Conservation (phyloP, 2,113 vertebrate species). For the Gobius niger region DNA sequence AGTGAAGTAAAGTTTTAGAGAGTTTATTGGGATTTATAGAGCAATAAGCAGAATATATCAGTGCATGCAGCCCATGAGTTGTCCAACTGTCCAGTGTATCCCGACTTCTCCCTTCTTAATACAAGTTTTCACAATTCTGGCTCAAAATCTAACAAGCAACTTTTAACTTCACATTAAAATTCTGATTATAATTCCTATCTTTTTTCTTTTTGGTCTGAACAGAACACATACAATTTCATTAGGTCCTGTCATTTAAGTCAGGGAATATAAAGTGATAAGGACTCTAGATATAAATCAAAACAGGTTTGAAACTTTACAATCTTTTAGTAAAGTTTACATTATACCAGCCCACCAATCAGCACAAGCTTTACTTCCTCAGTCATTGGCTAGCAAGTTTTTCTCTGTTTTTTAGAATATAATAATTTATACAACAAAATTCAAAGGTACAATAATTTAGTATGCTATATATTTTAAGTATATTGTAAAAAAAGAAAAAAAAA, state of each 20-base stretch:
- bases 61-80: constrained; percentile 44
- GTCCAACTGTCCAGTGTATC: constrained; percentile 71
- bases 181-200: constrained; percentile 72
- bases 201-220: constrained; percentile 87
- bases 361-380: constrained; percentile 75
- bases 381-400: constrained; percentile 69
- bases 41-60: constrained; percentile 58
- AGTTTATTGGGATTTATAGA: constrained; percentile 42
- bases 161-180: constrained; percentile 75
- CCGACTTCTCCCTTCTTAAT: constrained; percentile 69
- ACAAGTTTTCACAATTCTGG: constrained; percentile 73
- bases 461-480: constrained; percentile 80
- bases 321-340: constrained; percentile 61
- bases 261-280: constrained; percentile 79
- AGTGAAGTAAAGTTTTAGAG: constrained; percentile 57
- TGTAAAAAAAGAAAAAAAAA: constrained; percentile 46
- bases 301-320: constrained; percentile 58
- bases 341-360: constrained; percentile 80
- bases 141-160: constrained; percentile 70
- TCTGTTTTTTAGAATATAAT: constrained; percentile 71
- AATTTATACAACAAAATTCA: constrained; percentile 75
- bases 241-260: constrained; percentile 66
- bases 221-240: constrained; percentile 76
- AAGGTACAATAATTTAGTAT: constrained; percentile 80
- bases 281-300: constrained; percentile 72